phyloP scores from a whole-genome alignment of 1,140 invertebrate genomes.

The Eubasilissa regina region DNA sequence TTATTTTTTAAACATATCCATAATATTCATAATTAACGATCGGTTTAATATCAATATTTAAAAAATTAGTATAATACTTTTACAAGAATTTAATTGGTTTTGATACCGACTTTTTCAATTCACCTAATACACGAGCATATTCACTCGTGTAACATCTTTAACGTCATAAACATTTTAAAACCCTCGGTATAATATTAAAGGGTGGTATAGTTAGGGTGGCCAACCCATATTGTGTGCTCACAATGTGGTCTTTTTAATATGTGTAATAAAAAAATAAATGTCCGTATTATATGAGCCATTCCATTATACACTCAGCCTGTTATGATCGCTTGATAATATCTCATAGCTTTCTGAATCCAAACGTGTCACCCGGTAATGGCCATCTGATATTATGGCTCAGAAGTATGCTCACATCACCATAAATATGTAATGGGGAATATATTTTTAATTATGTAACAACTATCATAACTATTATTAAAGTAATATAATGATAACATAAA shows the following conservation, averaged over 20 bases:
- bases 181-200: background rate
- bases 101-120: too few species aligned
- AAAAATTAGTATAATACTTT: too few species aligned
- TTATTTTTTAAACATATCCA: too few species aligned
- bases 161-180: slow-evolving; percentile 5
- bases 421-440: too few species aligned
- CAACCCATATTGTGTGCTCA: slow-evolving; percentile 20
- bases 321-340: slow-evolving; percentile 29
- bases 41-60: too few species aligned
- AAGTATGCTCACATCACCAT: background rate
- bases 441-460: too few species aligned
- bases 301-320: slow-evolving; percentile 1
- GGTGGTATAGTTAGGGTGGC: slow-evolving; percentile 12
- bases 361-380: slow-evolving; percentile 3
- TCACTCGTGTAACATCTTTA: background rate
- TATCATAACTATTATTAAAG: too few species aligned
- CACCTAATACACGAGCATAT: too few species aligned
- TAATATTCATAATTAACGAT: too few species aligned
- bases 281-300: slow-evolving; percentile 32
- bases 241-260: slow-evolving; percentile 38
- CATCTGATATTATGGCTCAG: slow-evolving; percentile 1
- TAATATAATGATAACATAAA: too few species aligned
- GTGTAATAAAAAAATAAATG: slow-evolving; percentile 26
- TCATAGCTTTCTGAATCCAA: slow-evolving; percentile 16
- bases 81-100: too few species aligned